phyloP scores from a whole-genome alignment of 2,113 vertebrate species.

The Odocoileus virginianus region DNA sequence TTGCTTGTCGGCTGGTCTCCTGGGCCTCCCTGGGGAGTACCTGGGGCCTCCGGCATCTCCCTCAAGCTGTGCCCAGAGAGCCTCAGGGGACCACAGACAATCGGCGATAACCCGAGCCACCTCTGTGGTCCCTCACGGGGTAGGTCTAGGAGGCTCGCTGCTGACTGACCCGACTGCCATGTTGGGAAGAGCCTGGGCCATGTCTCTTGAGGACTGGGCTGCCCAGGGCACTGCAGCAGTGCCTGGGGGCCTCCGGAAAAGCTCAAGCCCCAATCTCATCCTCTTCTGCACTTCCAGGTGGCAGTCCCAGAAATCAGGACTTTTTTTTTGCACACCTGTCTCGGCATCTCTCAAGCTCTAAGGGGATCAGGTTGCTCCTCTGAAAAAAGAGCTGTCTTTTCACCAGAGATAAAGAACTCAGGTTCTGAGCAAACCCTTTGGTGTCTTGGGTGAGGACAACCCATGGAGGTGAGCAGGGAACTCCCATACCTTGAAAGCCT shows the following conservation, averaged over 20 bases:
- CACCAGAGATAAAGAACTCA: neutral
- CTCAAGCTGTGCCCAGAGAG: neutral
- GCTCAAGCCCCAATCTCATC: neutral
- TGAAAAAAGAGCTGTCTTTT: neutral
- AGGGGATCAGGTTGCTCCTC: neutral
- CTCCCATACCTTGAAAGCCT: neutral
- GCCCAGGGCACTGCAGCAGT: rapidly evolving
- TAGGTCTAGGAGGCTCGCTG: neutral
- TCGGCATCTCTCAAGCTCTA: neutral
- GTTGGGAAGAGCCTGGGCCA: neutral
- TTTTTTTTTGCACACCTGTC: no score
- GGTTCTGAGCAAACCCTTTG: neutral
- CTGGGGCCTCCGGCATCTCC: neutral
- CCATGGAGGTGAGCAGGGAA: neutral
- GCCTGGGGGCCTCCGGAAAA: neutral
- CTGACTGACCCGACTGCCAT: rapidly evolving
- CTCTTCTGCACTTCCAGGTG: neutral
- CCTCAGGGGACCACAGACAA: neutral
- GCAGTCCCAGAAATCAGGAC: neutral
- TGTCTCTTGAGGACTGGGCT: neutral
- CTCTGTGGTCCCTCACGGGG: neutral
- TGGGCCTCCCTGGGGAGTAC: neutral
- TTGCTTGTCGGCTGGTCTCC: neutral
- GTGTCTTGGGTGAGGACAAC: neutral
- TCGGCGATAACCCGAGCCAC: neutral